These are phyloP conservation scores for Meteorus sp. DNA, from an alignment of 1,140 invertebrate species.

Conservation along the genomic window DNA sequence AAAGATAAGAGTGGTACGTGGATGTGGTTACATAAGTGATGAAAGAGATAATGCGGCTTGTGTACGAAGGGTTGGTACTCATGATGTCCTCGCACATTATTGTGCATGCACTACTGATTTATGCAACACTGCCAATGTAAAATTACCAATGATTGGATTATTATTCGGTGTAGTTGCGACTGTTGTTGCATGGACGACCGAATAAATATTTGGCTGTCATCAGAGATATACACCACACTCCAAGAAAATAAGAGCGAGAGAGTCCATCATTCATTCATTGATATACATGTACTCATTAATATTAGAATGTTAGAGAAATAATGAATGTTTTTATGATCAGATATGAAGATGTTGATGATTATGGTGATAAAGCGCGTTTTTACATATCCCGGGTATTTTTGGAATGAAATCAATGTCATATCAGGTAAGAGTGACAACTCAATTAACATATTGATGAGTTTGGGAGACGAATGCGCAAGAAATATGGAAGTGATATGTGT, in stretches of 20 bases:
- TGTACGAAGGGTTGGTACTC: conserved; percentile 68
- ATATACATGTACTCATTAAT: too few species aligned
- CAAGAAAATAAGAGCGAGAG: too few species aligned
- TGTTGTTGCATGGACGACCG: conserved; percentile 4
- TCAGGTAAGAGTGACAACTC: too few species aligned
- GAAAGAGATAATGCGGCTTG: conserved; percentile 65
- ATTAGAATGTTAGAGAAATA: not conserved
- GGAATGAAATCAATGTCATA: conserved; percentile 3
- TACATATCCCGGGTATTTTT: conserved; percentile 6
- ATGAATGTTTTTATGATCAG: conserved; percentile 15
- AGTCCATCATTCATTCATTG: too few species aligned
- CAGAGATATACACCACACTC: too few species aligned
- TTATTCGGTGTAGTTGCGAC: conserved; percentile 6
- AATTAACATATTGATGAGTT: too few species aligned
- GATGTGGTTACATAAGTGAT: conserved; percentile 74
- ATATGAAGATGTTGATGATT: too few species aligned
- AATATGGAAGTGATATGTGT: not conserved
- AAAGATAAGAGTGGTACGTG: conserved; percentile 70
- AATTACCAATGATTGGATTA: conserved; percentile 10
- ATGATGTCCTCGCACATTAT: conserved; percentile 72
- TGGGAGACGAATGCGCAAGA: too few species aligned
- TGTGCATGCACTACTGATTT: conserved; percentile 75
- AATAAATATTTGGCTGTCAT: not conserved
- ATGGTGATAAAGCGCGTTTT: not conserved
- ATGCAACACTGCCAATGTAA: conserved; percentile 65